A percentile compares a stretch with the other conserved stretches of the same genome.
Evolutionary conservation across 2,797 vertebrate species (phyloP).

Genomic region (Pangasius krempfi): DNA sequence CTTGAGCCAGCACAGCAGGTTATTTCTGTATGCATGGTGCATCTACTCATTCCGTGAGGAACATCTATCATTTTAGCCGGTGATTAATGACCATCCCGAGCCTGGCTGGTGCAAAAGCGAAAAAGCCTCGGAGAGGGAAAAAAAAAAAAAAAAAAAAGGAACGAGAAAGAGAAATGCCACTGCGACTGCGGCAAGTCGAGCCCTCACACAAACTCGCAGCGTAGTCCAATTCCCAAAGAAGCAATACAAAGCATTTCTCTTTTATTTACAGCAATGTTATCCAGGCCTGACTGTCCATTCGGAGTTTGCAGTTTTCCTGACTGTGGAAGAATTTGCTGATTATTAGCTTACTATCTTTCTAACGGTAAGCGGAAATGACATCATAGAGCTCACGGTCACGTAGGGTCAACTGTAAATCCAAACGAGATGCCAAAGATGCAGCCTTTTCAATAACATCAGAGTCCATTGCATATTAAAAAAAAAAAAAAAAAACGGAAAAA

Average conservation of each 20-base stretch:
- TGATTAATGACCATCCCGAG: constrained; percentile 81
- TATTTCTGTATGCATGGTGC: constrained; percentile 79
- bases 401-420: background rate
- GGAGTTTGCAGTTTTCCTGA: background rate
- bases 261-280: constrained; percentile 9
- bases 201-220: constrained; percentile 11
- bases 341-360: background rate
- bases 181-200: constrained; percentile 27
- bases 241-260: constrained; percentile 8
- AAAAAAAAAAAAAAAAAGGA: background rate
- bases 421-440: background rate
- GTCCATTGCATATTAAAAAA: background rate
- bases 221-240: constrained; percentile 25
- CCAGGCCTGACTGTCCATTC: background rate
- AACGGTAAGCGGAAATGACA: background rate
- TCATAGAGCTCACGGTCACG: background rate
- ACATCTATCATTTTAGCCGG: constrained; percentile 78
- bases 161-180: constrained; percentile 50
- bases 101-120: constrained; percentile 51
- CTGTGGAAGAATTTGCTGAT: background rate
- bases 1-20: constrained; percentile 66
- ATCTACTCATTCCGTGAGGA: constrained; percentile 70
- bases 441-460: background rate
- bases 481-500: background rate
- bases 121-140: constrained; percentile 48